Evolutionary conservation across 1,140 invertebrate species (phyloP), one percentile per base, ranked within the genome.

Genomic region (Scaptomyza montana): DNA sequence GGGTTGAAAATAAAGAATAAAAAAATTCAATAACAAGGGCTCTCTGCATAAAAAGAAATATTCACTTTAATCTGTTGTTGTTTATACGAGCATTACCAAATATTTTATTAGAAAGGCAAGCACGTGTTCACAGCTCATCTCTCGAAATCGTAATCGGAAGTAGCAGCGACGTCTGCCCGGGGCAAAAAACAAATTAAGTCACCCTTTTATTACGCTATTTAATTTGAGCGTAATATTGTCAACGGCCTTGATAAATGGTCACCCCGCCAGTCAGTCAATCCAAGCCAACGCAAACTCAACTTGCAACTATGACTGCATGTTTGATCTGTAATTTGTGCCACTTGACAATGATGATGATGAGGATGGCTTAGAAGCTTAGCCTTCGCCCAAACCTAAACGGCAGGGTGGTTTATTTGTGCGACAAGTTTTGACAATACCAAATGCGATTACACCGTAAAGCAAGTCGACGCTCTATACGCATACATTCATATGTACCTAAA

Each of bases 181-280:
- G 50, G 30, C 30, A 25, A 61, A 64, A 80, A 80, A 78, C 71
- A 80, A 80, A 80, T 80, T 68, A 80, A 80, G 75, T 78, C 78
- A 80, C 78, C 78, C 78, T 78, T 78, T 75, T 77, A 74, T 65
- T 75, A 67, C 72, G 71, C 59, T 72, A 80, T 80, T 80, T 78
- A 80, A 78, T 80, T 80, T 74, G 41, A 49, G 25, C 66, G 75
- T 72, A 71, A 80, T 80, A 75, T 78, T 77, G 75, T 71, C 76
- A 75, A 78, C 65, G 61, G 43, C 36, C 66, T 55, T 74, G 72
- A 74, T 55, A 71, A 74, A 72, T 72, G 55, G 62, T 76, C 61
- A 33, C 53, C 59, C 61, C 25, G 30, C 50, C 10, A 9, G 25
- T 36, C 33, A 43, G 3, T 43, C 39, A 25, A 25, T 25, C 2